Conservation (phyloP, 2,888 invertebrate species). For the Heliconius erato region DNA sequence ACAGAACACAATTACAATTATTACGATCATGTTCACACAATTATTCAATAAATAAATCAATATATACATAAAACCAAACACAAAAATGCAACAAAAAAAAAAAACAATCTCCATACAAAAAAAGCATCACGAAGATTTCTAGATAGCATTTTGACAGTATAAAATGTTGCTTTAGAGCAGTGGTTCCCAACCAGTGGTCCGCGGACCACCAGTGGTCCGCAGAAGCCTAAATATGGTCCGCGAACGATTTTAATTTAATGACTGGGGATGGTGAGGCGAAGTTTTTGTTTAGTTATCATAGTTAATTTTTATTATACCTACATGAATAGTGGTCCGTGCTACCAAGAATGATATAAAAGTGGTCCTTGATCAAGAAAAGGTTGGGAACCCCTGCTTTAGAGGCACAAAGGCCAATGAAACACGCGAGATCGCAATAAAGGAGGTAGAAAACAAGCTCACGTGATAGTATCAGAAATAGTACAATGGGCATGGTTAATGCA, state of each 20-base stretch:
- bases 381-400: too few species aligned
- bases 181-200: too few species aligned
- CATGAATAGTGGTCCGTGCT: too few species aligned
- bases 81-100: background rate
- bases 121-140: background rate
- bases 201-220: too few species aligned
- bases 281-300: too few species aligned
- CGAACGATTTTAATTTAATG: too few species aligned
- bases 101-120: background rate
- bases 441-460: slow-evolving; percentile 6
- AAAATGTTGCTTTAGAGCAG: slow-evolving; percentile 1
- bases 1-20: too few species aligned
- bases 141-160: background rate
- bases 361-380: too few species aligned
- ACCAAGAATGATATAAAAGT: too few species aligned
- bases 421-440: slow-evolving; percentile 31
- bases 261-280: too few species aligned
- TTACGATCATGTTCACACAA: background rate
- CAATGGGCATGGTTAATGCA: background rate
- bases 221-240: too few species aligned
- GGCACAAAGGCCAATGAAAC: slow-evolving; percentile 16
- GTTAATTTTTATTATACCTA: too few species aligned
- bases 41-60: background rate
- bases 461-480: slow-evolving; percentile 13
- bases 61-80: background rate